Percentiles rank a stretch among this genome's conserved stretches.
phyloP scores from a whole-genome alignment of 2,113 vertebrate species.

The Ursus arctos region DNA sequence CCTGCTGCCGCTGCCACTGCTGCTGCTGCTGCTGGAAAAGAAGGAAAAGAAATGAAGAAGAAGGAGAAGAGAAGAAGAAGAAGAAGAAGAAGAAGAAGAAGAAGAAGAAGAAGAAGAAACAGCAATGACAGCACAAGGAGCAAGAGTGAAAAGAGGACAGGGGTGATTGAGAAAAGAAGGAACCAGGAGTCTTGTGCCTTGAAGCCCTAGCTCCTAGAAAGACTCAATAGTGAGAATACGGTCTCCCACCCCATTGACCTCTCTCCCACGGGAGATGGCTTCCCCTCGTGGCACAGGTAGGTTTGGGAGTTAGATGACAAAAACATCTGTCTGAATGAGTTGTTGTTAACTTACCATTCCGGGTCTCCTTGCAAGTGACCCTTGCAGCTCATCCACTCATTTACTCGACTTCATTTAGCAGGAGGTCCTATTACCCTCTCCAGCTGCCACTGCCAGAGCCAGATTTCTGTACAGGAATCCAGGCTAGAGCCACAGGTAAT shows the following conservation, averaged over 20 bases:
- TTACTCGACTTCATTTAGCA: not conserved
- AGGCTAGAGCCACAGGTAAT: slow-evolving; percentile 38
- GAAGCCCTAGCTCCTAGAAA: not conserved
- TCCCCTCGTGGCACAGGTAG: slow-evolving; percentile 13
- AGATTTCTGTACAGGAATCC: slow-evolving; percentile 21
- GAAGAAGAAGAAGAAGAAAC: not conserved
- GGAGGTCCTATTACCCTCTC: slow-evolving; percentile 36
- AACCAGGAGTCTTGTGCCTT: not conserved
- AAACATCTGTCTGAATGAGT: slow-evolving; percentile 45
- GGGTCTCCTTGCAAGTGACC: slow-evolving; percentile 53
- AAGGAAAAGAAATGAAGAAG: slow-evolving; percentile 88
- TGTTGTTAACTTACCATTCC: not conserved
- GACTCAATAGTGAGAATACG: not conserved
- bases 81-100: not conserved
- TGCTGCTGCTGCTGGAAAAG: slow-evolving; percentile 84
- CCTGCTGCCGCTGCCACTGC: not conserved
- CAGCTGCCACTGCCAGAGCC: slow-evolving; percentile 67
- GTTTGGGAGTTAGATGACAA: slow-evolving; percentile 30
- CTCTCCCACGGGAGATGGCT: not conserved
- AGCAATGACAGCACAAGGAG: slow-evolving; percentile 73
- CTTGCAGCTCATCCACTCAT: slow-evolving; percentile 53
- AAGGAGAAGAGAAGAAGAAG: slow-evolving; percentile 77
- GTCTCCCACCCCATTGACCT: slow-evolving; percentile 42
- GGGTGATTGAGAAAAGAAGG: not conserved
- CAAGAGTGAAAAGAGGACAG: slow-evolving; percentile 5